A percentile compares a stretch with the other conserved stretches of the same genome.
Evolutionary conservation across 2,797 vertebrate genomes (phyloP).

Genomic region (Chrosomus eos): DNA sequence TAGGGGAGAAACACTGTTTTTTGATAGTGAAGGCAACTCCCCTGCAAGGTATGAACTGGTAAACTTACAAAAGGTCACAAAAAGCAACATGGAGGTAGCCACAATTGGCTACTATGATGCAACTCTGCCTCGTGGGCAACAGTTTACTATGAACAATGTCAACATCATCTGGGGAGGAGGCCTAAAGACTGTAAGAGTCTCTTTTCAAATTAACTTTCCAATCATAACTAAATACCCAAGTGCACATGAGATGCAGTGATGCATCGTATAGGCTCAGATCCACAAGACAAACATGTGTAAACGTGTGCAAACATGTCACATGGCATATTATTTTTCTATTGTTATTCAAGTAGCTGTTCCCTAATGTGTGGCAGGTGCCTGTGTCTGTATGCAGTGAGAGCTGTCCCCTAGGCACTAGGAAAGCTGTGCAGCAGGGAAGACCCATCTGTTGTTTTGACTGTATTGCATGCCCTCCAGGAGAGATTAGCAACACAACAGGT

Average conservation of each 20-base stretch:
- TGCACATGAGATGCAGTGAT: constrained; percentile 33
- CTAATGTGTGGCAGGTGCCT: constrained; percentile 57
- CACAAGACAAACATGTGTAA: constrained; percentile 43
- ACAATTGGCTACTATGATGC: constrained; percentile 66
- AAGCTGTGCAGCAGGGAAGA: constrained; percentile 54
- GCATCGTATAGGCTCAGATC: constrained; percentile 18
- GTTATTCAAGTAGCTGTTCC: constrained; percentile 30
- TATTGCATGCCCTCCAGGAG: constrained; percentile 56
- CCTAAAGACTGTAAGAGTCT: constrained; percentile 50
- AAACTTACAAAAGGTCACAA: constrained; percentile 59
- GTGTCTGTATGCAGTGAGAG: constrained; percentile 58
- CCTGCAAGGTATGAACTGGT: constrained; percentile 53
- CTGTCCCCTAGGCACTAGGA: constrained; percentile 56
- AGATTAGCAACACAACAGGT: constrained; percentile 65
- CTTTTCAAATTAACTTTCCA: constrained; percentile 19
- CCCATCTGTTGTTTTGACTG: constrained; percentile 63
- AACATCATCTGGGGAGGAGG: constrained; percentile 61
- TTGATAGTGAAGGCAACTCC: constrained; percentile 63
- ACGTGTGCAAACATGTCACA: constrained; percentile 56
- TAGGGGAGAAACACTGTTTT: constrained; percentile 59
- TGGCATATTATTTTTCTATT: constrained; percentile 43
- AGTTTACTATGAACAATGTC: constrained; percentile 57
- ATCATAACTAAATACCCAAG: constrained; percentile 6
- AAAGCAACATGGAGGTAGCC: constrained; percentile 28
- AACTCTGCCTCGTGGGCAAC: constrained; percentile 45